Evolutionary conservation across 2,113 vertebrate genomes (phyloP), one percentile per base, ranked within the genome.

Genomic region (Coreoperca whiteheadi): DNA sequence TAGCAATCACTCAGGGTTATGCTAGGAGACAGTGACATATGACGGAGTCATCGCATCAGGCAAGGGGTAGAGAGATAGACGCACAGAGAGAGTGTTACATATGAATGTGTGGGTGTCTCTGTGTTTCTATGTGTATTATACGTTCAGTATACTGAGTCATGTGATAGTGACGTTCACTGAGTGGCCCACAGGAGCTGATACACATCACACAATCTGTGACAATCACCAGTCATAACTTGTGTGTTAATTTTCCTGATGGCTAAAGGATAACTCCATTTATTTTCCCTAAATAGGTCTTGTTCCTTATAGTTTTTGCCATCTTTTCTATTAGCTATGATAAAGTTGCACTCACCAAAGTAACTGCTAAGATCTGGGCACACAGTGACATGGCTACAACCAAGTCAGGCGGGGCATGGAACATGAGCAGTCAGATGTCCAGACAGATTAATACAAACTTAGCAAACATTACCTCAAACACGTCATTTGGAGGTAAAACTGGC

Each of bases 1-100:
- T 63, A 84, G 91, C 92, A 94, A 92, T 96, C 95, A 95, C 85
- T 96, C 95, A 94, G 82, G 81, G 88, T 81, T 92, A 94, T 91
- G 84, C 88, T 81, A 56, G 64, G 63, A 92, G 95, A 94, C 94
- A 91, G 57, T 92, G 94, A 95, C 91, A 86, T 84, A 93, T 72
- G 73, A 81, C 87, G 30, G 74, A 87, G 74, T 77, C 88, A 74
- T 79, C 83, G 87, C 74, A 74, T 85, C 83, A 89, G 73, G 81
- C 81, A 82, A 79, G 28, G 61, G 56, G 1, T 34, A 72, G 10
- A 53, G 37, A 54, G 53, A 41, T 10, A 48, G 11, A 43, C 28
- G 15, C 43, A 28, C 21, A 48, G 34, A 41, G 56, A 70, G 3
- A 56, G 32, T 78, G 63, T 79, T 71, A 70, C 32, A 30, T 77